A percentile compares a stretch with the other conserved stretches of the same genome.
Conservation (phyloP, 2,797 vertebrate species). For the Apogon hyalosoma region DNA sequence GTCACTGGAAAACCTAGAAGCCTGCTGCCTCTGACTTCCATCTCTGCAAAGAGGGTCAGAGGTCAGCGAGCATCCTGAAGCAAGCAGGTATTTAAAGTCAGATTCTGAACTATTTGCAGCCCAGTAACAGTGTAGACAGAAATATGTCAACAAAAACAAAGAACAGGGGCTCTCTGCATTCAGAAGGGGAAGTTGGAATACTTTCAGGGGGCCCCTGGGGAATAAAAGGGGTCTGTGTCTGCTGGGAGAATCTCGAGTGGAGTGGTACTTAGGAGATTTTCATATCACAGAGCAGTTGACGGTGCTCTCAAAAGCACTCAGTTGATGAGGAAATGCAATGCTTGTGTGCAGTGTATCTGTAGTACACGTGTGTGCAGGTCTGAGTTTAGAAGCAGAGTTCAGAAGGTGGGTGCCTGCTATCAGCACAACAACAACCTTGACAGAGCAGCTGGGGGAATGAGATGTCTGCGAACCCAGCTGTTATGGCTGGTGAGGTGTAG, state of each 20-base stretch:
- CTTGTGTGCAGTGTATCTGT: not conserved
- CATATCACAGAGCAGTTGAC: not conserved
- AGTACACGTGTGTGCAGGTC: not conserved
- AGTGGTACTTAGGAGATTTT: not conserved
- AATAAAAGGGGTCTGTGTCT: not conserved
- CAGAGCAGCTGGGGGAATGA: constrained; percentile 61
- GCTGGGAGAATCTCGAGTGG: constrained; percentile 5
- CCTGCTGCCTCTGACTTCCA: not conserved
- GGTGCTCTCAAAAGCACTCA: too few species aligned
- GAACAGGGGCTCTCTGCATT: not conserved
- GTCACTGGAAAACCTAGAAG: constrained; percentile 16
- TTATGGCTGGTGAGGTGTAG: constrained; percentile 38
- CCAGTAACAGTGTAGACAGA: constrained; percentile 14
- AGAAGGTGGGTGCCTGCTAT: constrained; percentile 46
- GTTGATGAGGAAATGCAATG: not conserved
- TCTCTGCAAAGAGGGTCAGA: not conserved
- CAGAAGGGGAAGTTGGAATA: constrained; percentile 1
- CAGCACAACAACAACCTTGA: constrained; percentile 58
- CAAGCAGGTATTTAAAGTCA: constrained; percentile 5
- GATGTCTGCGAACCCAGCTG: constrained; percentile 63
- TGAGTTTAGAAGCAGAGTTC: constrained; percentile 37
- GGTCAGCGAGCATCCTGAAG: constrained; percentile 34
- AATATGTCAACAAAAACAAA: constrained; percentile 29
- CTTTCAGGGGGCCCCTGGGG: constrained; percentile 24
- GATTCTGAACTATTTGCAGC: constrained; percentile 4